Conservation (phyloP, 2,797 vertebrate species). For the Ceryle rudis region DNA sequence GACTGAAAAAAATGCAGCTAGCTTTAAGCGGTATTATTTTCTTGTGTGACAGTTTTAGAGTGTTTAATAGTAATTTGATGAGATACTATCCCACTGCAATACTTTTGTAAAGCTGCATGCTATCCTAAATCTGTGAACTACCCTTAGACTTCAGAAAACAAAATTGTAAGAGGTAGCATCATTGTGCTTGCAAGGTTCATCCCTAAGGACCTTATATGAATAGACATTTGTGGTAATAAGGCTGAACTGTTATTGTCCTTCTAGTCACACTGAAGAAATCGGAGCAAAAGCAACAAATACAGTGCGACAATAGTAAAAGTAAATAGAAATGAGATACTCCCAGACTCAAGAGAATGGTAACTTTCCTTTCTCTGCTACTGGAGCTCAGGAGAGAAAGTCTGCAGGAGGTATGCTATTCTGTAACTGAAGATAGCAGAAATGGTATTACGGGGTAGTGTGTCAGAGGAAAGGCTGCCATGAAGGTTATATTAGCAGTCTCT, state of each 20-base stretch:
- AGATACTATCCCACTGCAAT: background rate
- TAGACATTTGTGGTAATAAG: background rate
- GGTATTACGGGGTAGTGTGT: background rate
- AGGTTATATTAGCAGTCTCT: background rate
- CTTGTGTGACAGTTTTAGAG: background rate
- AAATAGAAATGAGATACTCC: background rate
- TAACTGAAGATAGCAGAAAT: background rate
- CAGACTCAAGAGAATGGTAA: background rate
- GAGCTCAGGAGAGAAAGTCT: background rate
- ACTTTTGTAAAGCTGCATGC: background rate
- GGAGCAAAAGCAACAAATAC: background rate
- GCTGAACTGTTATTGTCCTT: background rate
- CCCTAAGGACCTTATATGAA: background rate
- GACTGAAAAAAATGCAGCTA: background rate
- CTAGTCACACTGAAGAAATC: background rate
- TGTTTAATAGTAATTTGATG: background rate
- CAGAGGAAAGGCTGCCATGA: background rate
- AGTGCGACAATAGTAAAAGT: background rate
- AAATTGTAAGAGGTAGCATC: background rate
- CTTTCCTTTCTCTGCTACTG: background rate
- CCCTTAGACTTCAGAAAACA: background rate
- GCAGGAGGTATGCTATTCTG: background rate
- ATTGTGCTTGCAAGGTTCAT: background rate
- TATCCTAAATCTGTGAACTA: background rate
- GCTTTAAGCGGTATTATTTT: background rate